Base-by-base conservation (phyloP, 1,140 invertebrate species). In the Drosophila pandora region DNA sequence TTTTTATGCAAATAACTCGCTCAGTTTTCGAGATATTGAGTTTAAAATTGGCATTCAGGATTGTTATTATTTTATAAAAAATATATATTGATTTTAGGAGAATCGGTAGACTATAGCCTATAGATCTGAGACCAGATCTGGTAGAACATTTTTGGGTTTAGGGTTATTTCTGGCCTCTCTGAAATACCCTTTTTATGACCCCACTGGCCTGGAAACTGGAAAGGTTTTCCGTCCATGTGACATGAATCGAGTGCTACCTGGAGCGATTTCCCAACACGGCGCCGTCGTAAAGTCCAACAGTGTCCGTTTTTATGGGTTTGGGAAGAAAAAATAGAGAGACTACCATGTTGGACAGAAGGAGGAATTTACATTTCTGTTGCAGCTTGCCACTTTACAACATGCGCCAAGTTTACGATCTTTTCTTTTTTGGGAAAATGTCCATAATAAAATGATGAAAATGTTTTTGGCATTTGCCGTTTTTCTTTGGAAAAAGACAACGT, bases 401-500 rank as follows among this genome's bases (percentile, higher is more conserved):
- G 83, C 79, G 83, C 83, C 83, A 87, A 82, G 64, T 83, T 88
- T 79, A 83, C 75, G 76, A 71, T 79, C 60, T 49, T 28, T 4
- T 28, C 5, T 6, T 28, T 28, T 28, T 28, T 28, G 1, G 5
- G 25, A 67, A 73, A 63, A 70, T 53, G 55, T 60, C 28, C 61
- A 52, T 67, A 78, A 76, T 84, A 84, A 87, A 85, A 28, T 28
- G 73, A 70, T 45, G 60, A 57, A 49, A 81, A 81, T 52, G 71
- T 55, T 49, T 25, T 25, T 25, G 72, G 62, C 61, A 3, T 43
- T 43, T 56, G 61, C 70, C 63, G 61, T 56, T 61, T 82, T 82
- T 72, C 65, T 50, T 49, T 47, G 79, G 71, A 83, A 83, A 83
- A 65, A 47, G 34, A n/a, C 25, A 50, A 41, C n/a, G 13, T 4